phyloP scores from a whole-genome alignment of 2,888 invertebrate species.

The Hymenopus coronatus region DNA sequence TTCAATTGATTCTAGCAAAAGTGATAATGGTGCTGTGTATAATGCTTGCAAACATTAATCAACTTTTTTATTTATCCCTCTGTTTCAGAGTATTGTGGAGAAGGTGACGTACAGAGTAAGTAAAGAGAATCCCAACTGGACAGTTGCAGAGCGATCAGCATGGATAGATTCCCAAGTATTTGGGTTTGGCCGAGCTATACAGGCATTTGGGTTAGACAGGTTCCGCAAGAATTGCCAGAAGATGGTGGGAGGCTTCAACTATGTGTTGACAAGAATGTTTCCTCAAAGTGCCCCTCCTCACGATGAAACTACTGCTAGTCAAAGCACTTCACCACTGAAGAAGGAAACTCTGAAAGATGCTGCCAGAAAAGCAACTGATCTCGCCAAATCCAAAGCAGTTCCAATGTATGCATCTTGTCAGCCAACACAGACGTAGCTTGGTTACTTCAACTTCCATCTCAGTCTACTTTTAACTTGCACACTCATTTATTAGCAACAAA shows the following conservation, averaged over 20 bases:
- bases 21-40: too few species aligned
- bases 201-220: conserved; percentile 84
- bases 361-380: conserved; percentile 76
- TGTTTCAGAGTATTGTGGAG: conserved; percentile 78
- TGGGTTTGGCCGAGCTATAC: conserved; percentile 83
- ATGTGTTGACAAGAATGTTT: conserved; percentile 74
- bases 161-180: conserved; percentile 88
- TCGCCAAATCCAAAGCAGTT: conserved; percentile 64
- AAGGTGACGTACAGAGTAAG: conserved; percentile 79
- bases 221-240: conserved; percentile 83
- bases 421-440: conserved; percentile 43
- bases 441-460: neutral
- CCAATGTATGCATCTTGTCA: conserved; percentile 47
- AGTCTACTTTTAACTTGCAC: neutral
- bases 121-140: conserved; percentile 67
- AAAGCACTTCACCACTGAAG: conserved; percentile 39
- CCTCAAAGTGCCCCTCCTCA: conserved; percentile 49
- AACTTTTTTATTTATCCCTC: neutral
- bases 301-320: conserved; percentile 33
- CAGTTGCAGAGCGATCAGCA: conserved; percentile 75
- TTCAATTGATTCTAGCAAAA: too few species aligned
- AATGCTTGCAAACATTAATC: too few species aligned
- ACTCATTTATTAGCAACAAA: neutral
- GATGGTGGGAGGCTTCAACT: conserved; percentile 82
- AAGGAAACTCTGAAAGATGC: conserved; percentile 70